Percentiles rank a stretch among this genome's conserved stretches.
Conservation (phyloP, 2,888 invertebrate species). For the Parnassius glacialis region DNA sequence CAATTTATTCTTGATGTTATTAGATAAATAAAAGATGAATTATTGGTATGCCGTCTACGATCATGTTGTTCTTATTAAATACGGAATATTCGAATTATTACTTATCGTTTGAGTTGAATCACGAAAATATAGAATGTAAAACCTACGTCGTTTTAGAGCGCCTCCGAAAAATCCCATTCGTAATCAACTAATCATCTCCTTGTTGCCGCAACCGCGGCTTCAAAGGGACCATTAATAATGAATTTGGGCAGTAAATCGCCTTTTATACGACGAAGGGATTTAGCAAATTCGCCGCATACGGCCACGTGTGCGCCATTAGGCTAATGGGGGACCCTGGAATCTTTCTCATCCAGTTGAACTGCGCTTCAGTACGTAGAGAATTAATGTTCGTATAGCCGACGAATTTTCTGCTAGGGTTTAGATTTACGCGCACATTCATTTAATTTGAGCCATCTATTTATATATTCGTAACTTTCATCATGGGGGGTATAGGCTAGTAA, state of each 20-base stretch:
- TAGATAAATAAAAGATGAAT: no score
- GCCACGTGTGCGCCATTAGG: conserved; percentile 76
- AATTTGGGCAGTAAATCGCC: conserved; percentile 75
- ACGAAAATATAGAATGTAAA: no score
- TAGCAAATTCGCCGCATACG: conserved; percentile 43
- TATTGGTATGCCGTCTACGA: no score
- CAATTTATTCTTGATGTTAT: no score
- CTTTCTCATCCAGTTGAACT: conserved; percentile 45
- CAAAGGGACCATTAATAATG: conserved; percentile 75
- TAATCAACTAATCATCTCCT: conserved; percentile 69
- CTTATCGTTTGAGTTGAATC: no score
- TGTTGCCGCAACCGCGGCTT: conserved; percentile 55
- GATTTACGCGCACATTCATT: no score
- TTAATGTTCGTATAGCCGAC: conserved; percentile 11
- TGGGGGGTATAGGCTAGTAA: no score
- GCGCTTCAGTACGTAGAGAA: conserved; percentile 22
- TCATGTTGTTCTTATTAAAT: no score
- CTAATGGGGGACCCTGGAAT: conserved; percentile 68
- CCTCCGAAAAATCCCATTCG: conserved; percentile 51
- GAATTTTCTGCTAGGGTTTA: neutral
- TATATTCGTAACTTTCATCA: no score
- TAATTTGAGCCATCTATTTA: no score
- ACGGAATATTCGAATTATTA: no score
- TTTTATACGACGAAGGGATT: conserved; percentile 75
- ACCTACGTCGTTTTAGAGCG: conserved; percentile 6